Evolutionary conservation across 2,113 vertebrate genomes (phyloP).

Genomic region (Cromileptes altivelis): DNA sequence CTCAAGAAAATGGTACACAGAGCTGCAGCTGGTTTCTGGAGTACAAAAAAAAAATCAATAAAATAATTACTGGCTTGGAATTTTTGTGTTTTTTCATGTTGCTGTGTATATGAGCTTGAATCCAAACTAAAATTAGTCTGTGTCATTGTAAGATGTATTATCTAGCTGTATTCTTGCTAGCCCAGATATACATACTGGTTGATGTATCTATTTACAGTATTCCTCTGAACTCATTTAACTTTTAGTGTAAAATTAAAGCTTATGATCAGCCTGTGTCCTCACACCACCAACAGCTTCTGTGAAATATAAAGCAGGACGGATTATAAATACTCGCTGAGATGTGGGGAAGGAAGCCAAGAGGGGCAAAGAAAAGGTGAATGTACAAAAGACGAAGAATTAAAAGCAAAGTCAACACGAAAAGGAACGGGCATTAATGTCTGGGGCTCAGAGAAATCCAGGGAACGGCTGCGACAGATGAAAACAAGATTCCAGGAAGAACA

Average conservation of each 20-base stretch:
- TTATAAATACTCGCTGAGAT: not conserved
- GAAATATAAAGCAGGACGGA: not conserved
- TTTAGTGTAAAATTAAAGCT: not conserved
- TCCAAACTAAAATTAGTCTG: not conserved
- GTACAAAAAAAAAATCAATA: slow-evolving; percentile 1
- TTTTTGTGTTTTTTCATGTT: not conserved
- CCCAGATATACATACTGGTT: not conserved
- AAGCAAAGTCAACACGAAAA: not conserved
- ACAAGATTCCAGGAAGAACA: not conserved
- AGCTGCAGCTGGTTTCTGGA: not conserved
- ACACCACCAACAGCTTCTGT: not conserved
- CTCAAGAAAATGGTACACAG: not conserved
- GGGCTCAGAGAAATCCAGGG: not conserved
- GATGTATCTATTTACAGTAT: not conserved
- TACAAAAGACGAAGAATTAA: not conserved
- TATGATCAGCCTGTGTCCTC: not conserved
- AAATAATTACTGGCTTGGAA: not conserved
- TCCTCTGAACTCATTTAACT: not conserved
- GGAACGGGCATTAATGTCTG: not conserved
- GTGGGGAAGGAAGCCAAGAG: not conserved
- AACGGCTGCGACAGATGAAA: slow-evolving; percentile 13
- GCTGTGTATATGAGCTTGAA: not conserved
- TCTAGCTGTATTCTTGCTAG: not conserved
- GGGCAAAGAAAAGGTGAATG: not conserved
- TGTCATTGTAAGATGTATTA: not conserved